phyloP scores from a whole-genome alignment of 1,140 invertebrate genomes.

The Manduca sexta region DNA sequence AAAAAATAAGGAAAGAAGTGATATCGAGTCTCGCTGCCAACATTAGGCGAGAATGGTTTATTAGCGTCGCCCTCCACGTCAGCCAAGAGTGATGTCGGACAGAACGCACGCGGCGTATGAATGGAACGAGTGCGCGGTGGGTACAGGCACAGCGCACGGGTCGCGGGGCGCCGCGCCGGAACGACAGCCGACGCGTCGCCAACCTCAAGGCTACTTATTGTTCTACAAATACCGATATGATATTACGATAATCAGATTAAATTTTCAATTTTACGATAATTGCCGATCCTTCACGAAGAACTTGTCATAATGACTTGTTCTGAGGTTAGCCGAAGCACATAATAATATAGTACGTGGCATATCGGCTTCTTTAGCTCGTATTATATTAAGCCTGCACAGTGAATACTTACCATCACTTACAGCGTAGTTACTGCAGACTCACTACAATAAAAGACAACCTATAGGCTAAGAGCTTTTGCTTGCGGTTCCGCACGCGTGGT shows the following conservation, averaged over 20 bases:
- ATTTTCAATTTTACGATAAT: not conserved
- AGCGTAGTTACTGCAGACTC: too few relatives aligned
- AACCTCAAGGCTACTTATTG: conserved; percentile 22
- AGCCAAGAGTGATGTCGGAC: conserved; percentile 43
- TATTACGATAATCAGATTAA: conserved; percentile 1
- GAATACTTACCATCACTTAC: too few relatives aligned
- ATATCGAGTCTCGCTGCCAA: conserved; percentile 39
- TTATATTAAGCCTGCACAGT: too few relatives aligned
- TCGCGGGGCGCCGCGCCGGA: conserved; percentile 15
- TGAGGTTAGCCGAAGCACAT: too few relatives aligned
- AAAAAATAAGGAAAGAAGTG: conserved; percentile 21
- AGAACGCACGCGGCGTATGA: conserved; percentile 33
- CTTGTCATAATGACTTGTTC: too few relatives aligned
- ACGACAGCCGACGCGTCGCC: conserved; percentile 27
- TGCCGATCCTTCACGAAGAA: too few relatives aligned
- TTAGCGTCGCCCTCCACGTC: conserved; percentile 45
- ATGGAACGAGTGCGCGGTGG: conserved; percentile 29
- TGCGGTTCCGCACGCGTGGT: too few relatives aligned
- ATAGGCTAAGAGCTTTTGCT: too few relatives aligned
- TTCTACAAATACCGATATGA: conserved; percentile 7
- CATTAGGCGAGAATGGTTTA: conserved; percentile 49
- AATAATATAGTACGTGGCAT: too few relatives aligned
- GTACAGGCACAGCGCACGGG: too few relatives aligned
- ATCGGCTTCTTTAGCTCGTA: too few relatives aligned
- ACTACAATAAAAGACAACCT: too few relatives aligned